Percentiles rank a stretch among this genome's conserved stretches.
Conservation (phyloP, 2,113 vertebrate genomes). For the Spilogale gracilis region DNA sequence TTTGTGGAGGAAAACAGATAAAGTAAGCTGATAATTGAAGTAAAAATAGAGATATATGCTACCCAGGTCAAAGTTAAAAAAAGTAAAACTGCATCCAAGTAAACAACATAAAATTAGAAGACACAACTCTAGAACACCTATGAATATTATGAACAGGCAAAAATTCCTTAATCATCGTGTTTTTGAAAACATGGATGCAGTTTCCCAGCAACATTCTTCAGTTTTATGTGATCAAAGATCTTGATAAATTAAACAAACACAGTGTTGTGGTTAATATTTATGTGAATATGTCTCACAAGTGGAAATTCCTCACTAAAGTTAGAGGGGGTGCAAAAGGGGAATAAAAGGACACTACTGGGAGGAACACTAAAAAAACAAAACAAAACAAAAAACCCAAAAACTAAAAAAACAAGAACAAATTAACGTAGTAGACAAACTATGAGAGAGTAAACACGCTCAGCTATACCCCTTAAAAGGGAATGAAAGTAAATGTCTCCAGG, state of each 20-base stretch:
- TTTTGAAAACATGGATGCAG: background rate
- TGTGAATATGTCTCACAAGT: background rate
- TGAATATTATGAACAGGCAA: background rate
- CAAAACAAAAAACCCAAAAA: background rate
- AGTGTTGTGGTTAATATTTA: background rate
- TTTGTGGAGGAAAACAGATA: background rate
- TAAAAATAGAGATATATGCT: background rate
- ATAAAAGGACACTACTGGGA: background rate
- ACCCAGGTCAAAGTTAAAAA: background rate
- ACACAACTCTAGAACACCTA: background rate
- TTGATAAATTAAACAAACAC: background rate
- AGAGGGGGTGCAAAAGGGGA: background rate
- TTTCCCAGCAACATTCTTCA: background rate
- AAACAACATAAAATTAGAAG: background rate
- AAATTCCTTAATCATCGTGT: background rate
- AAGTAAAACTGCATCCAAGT: background rate
- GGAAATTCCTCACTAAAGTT: background rate
- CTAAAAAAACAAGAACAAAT: background rate
- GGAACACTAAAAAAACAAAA: background rate
- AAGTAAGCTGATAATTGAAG: background rate
- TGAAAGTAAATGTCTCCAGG: background rate
- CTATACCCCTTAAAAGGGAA: background rate
- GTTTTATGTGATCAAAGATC: background rate
- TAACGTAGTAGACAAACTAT: no score
- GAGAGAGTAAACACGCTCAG: background rate